Base-by-base conservation (phyloP, 2,888 invertebrate genomes). In the Gerris lacustris region DNA sequence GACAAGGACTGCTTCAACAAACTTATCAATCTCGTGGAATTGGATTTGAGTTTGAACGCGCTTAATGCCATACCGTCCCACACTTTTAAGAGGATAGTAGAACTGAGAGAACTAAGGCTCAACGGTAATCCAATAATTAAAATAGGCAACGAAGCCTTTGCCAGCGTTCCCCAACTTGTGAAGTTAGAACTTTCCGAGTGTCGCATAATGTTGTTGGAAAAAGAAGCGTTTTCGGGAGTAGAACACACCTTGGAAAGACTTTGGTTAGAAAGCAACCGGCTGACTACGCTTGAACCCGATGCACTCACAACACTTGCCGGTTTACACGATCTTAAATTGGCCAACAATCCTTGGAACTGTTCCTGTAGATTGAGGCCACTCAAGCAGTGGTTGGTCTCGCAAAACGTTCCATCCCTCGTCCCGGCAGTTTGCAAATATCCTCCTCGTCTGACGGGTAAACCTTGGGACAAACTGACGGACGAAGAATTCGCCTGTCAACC, bases 311-410 rank as follows among this genome's bases (percentile, higher is more conserved):
- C 87, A 9, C 80, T 92, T 67, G 82, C 86, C 74, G 87, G 86
- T 74, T 80, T 92, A 69, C 88, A 90, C 78, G 90, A 89, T 15
- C 81, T 92, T 73, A 90, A 90, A 77, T 80, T 92, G 74, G 86
- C 88, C n/a, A 86, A 84, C 72, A 92, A 92, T 80, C 89, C 88
- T 0, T 92, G 92, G 91, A 89, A 91, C 79, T 92, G 92, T 79
- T 88, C 90, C 64, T 92, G 92, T 79, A 84, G 85, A 44, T 79
- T 92, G 72, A 83, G 90, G 70, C 89, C 91, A 0, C 79, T 92
- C 73, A 82, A 90, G 43, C 87, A 88, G 76, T 92, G 91, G 92
- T 89, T 92, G 89, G 80, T 88, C 73, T 83, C 84, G 72, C 86
- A 86, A 78, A 92, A 92, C 78, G 87, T 92, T 55, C 91, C 91